Evolutionary conservation across 2,113 vertebrate species (phyloP).

Genomic region (Eublepharis macularius): DNA sequence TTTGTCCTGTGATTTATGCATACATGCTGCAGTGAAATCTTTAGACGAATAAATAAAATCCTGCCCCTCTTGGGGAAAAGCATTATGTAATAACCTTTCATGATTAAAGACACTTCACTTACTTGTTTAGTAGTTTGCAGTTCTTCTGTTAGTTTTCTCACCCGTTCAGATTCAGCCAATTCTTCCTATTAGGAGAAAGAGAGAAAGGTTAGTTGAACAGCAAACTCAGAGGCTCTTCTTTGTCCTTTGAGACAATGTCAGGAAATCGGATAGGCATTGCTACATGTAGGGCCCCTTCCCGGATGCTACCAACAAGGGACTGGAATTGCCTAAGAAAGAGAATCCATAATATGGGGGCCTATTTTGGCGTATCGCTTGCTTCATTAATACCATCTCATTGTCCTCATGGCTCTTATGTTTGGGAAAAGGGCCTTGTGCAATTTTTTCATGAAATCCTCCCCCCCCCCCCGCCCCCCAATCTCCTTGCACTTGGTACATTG

Average conservation of each 20-base stretch:
- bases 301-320: neutral
- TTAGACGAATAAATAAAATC: neutral
- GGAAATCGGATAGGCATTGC: neutral
- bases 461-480: neutral
- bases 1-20: too few relatives aligned
- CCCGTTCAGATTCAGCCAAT: slow-evolving; percentile 80
- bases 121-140: slow-evolving; percentile 85
- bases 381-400: neutral
- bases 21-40: too few relatives aligned
- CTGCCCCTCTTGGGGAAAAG: neutral
- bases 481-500: neutral
- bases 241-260: neutral
- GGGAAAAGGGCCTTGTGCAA: neutral
- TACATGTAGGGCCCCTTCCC: too few relatives aligned
- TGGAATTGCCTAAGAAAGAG: neutral
- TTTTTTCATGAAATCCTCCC: neutral
- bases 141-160: slow-evolving; percentile 82
- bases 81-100: too few relatives aligned
- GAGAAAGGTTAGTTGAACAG: slow-evolving; percentile 24
- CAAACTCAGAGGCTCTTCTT: neutral
- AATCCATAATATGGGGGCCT: neutral
- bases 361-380: neutral
- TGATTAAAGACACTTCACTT: slow-evolving; percentile 33
- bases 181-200: slow-evolving; percentile 76
- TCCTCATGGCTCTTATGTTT: neutral